Base-by-base conservation (phyloP, 2,113 vertebrate genomes). In the Lophius piscatorius region DNA sequence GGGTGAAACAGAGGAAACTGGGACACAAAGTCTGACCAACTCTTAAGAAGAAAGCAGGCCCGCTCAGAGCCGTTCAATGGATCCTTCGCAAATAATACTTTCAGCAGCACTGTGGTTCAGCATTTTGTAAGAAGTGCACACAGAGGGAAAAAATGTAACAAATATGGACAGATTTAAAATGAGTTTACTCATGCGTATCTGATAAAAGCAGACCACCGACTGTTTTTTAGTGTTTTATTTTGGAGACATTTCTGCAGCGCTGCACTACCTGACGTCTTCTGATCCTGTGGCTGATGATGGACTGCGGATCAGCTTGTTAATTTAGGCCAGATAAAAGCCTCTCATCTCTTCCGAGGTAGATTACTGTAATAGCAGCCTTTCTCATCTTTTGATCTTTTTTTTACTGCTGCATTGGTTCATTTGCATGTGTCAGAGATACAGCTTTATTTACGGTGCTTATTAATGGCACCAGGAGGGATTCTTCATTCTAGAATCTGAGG, bases 391-490 rank as follows among this genome's bases (percentile, higher is more conserved):
- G 82, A 92, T 92, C 88, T 89, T 80, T 83, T 77, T 82, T 74
- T 44, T 22, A 71, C 81, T 64, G 79, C 81, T 79, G 83, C 74
- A 70, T 87, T 41, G 74, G 62, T 83, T 88, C 82, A 92, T 92
- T 92, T 90, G 88, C 89, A 92, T 91, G 87, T 88, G 82, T 89
- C 89, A 84, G 81, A 84, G 70, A 88, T 88, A 83, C 74, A 80
- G 85, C 86, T 87, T 86, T 87, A 87, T 87, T 83, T 83, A 82
- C 83, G 74, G 68, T 36, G 63, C 78, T 82, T 83, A 83, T 87
- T 90, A 86, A 90, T 87, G 86, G 71, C 69, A 86, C 85, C 76
- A 80, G 79, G 87, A 85, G 69, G 72, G 83, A 89, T 86, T 81
- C 62, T 28, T 73, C 69, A 73, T 78, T 67, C 78, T 78, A 60